Evolutionary conservation across 2,113 vertebrate species (phyloP).

Genomic region (Percopsis transmontana): DNA sequence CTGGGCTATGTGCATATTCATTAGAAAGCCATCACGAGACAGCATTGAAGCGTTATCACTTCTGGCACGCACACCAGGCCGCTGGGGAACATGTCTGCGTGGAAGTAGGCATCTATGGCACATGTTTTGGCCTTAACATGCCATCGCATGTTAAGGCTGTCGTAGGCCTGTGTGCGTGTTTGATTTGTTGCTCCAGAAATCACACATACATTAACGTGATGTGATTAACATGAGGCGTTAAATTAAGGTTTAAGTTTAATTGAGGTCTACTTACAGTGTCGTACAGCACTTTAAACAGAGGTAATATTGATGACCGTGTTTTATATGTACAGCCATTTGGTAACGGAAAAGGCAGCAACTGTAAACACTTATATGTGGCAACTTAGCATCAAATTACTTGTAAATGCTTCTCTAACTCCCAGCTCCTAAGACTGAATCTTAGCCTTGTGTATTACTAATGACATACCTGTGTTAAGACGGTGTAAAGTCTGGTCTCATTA

Average conservation of each 20-base stretch:
- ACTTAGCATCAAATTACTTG: conserved; percentile 28
- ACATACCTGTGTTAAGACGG: conserved; percentile 43
- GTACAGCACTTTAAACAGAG: too few species aligned
- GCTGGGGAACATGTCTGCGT: neutral
- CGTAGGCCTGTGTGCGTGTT: neutral
- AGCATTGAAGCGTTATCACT: neutral
- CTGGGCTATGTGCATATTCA: conserved; percentile 2
- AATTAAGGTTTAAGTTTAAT: neutral
- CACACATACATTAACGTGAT: neutral
- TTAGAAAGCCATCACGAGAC: neutral
- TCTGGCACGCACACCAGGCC: neutral
- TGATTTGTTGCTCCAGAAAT: neutral
- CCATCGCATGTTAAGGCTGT: too few species aligned
- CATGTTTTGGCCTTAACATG: neutral
- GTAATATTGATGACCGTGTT: neutral
- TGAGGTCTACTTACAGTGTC: neutral
- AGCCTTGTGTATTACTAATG: conserved; percentile 31
- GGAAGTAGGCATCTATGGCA: neutral
- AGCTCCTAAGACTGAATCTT: conserved; percentile 20
- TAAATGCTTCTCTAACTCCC: conserved; percentile 31
- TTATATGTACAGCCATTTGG: conserved; percentile 14
- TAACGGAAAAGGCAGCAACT: conserved; percentile 5
- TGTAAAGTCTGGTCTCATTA: conserved; percentile 56
- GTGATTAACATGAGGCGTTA: neutral
- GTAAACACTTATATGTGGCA: conserved; percentile 16